Conservation (phyloP, 2,113 vertebrate species). For the Trochalopteron elliotii region DNA sequence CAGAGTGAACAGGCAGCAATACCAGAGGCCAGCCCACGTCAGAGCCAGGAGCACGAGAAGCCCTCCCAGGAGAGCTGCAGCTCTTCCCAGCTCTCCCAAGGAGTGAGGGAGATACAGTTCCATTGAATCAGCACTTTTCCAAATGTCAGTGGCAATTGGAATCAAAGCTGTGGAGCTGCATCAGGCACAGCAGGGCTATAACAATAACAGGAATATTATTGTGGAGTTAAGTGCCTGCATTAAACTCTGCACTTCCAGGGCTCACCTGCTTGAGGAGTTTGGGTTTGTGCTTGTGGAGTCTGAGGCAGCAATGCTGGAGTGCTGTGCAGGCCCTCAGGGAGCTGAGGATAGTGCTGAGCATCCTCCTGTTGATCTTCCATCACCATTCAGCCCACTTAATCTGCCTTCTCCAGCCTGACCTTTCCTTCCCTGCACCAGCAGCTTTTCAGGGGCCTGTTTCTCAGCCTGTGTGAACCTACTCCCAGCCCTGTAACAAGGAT, state of each 20-base stretch:
- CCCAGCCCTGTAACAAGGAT: not conserved
- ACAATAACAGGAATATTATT: conserved; percentile 1
- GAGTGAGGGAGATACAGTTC: not conserved
- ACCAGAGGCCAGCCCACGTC: not conserved
- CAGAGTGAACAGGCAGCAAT: fast-evolving
- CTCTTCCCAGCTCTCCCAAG: not conserved
- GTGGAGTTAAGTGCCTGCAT: conserved; percentile 1
- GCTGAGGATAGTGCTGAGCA: not conserved
- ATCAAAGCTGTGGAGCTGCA: not conserved
- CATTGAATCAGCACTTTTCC: not conserved
- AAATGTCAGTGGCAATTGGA: conserved; percentile 30
- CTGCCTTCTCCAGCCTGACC: not conserved
- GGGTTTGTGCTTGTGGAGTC: not conserved
- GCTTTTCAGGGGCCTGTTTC: not conserved
- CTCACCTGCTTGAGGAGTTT: not conserved
- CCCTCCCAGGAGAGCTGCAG: not conserved
- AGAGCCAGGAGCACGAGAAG: not conserved
- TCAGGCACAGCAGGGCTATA: not conserved
- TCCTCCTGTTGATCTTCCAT: not conserved
- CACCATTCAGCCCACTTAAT: not conserved
- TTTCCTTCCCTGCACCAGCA: not conserved
- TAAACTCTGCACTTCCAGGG: not conserved
- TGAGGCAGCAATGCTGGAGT: not conserved
- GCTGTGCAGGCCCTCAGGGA: not conserved
- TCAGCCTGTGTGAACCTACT: not conserved